Conservation (phyloP, 2,113 vertebrate genomes). For the Pterocles gutturalis region DNA sequence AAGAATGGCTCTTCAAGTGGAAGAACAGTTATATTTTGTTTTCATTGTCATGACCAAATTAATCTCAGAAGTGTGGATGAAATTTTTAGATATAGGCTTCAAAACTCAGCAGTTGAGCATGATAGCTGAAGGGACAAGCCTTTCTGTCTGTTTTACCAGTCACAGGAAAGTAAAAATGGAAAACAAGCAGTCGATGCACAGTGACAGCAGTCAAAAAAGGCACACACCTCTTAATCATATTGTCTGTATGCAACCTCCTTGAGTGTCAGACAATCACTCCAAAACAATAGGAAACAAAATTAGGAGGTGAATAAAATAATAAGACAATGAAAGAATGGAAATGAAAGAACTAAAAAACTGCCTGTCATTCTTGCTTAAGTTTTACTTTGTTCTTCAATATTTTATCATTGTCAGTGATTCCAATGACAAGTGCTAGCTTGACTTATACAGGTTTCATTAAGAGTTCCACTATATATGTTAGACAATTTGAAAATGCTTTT, state of each 20-base stretch:
- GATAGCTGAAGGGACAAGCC: not conserved
- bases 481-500: not conserved
- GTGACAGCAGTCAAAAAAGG: conserved; percentile 1
- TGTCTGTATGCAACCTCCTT: not conserved
- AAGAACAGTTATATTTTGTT: not conserved
- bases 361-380: not conserved
- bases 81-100: not conserved
- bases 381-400: conserved; percentile 3
- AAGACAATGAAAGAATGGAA: not conserved
- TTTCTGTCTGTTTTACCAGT: not conserved
- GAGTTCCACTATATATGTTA: not conserved
- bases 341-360: not conserved
- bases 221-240: not conserved
- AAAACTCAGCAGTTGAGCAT: not conserved
- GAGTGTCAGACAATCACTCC: not conserved
- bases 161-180: not conserved
- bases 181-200: not conserved
- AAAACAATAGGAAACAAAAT: conserved; percentile 25
- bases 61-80: not conserved
- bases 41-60: not conserved
- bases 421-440: not conserved
- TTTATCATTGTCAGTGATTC: not conserved
- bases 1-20: not conserved
- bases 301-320: not conserved
- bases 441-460: not conserved